Evolutionary conservation across 2,888 invertebrate genomes (phyloP), one percentile per base, ranked within the genome.

Genomic region (Drosophila neotestacea): DNA sequence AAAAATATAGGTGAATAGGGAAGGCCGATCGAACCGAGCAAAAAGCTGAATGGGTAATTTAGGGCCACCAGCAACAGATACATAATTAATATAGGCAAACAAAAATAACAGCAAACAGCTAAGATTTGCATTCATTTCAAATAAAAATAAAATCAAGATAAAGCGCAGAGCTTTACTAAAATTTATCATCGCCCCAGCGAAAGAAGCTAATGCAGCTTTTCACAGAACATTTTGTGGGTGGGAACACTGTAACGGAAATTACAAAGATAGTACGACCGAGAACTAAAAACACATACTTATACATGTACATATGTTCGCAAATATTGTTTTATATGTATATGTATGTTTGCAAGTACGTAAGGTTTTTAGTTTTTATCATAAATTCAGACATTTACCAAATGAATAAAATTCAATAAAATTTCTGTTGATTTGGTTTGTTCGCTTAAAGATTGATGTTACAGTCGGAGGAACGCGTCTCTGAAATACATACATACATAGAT

Each of bases 51-150:
- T 68, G 46, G 65, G 63, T 60, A 54, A 55, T 61, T 30, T 41
- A 16, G 36, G 67, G 47, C 22, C 61, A 70, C 67, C 81, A 70
- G 70, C 67, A 72, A 65, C 68, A 71, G 62, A 77, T 63, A 73
- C 52, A 70, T 73, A 63, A 77, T 65, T 63, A 77, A 67, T 81
- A 84, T 56, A 69, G 71, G 71, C 67, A 72, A 70, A 50, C 72
- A 71, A 64, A 32, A 55, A 63, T 79, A 80, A 32, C 71, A 72
- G 64, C 62, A 77, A 75, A 78, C 60, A 65, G 67, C 79, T 72
- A 88, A 81, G 84, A 88, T 90, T 88, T 89, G 89, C 85, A 90
- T 88, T 89, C 85, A 90, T 87, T 87, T 87, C 86, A 87, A 86
- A 87, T 87, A 87, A 89, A n/a, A 89, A 70, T 81, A 81, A 83